Evolutionary conservation across 1,140 invertebrate genomes (phyloP).

Genomic region (Drosophila sucinea): DNA sequence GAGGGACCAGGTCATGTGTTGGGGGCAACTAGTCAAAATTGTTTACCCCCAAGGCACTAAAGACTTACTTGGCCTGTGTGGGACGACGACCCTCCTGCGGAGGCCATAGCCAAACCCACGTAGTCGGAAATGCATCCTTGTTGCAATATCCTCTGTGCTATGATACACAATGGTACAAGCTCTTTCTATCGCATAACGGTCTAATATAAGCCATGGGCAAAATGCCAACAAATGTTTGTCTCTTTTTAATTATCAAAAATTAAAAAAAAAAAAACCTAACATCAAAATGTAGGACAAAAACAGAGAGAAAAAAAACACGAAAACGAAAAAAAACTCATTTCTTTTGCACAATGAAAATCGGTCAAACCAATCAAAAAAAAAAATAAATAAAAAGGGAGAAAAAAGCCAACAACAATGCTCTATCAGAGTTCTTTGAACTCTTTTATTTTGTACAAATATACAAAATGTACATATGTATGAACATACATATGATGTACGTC

Average conservation of each 20-base stretch:
- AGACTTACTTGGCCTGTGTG: neutral
- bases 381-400: constrained; percentile 11
- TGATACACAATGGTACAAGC: neutral
- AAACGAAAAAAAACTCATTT: constrained; percentile 64
- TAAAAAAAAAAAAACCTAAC: constrained; percentile 29
- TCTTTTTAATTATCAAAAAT: constrained; percentile 73
- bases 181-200: neutral
- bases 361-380: constrained; percentile 75
- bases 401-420: constrained; percentile 47
- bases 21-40: no score
- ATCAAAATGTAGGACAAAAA: constrained; percentile 30
- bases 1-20: no score
- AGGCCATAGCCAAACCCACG: neutral
- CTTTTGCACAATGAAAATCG: constrained; percentile 79
- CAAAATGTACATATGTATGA: neutral
- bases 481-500: neutral
- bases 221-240: constrained; percentile 36
- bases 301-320: neutral
- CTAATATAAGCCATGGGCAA: constrained; percentile 4
- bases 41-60: neutral
- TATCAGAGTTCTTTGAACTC: constrained; percentile 49
- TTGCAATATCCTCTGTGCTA: neutral
- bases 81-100: no score
- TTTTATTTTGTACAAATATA: constrained; percentile 32
- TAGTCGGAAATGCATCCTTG: neutral